A percentile compares a stretch with the other conserved stretches of the same genome.
Evolutionary conservation across 2,888 invertebrate species (phyloP).

Genomic region (Thecophora atra): DNA sequence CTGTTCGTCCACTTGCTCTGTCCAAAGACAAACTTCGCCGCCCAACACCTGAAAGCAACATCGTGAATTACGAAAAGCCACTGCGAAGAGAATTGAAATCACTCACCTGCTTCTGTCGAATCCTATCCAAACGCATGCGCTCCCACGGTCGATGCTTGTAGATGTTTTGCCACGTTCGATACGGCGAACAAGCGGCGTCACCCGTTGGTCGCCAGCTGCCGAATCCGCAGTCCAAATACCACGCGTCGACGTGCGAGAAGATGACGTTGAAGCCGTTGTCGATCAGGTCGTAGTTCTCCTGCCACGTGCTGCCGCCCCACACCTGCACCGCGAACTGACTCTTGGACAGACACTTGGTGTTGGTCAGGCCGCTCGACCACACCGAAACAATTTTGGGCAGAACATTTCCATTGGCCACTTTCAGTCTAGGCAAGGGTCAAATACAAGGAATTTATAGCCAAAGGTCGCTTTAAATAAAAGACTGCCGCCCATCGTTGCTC

Average conservation of each 20-base stretch:
- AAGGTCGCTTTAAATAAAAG: neutral
- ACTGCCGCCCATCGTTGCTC: constrained; percentile 27
- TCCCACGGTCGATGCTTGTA: constrained; percentile 86
- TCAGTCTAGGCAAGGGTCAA: constrained; percentile 52
- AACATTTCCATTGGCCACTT: constrained; percentile 63
- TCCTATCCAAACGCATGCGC: constrained; percentile 64
- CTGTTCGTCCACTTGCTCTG: constrained; percentile 80
- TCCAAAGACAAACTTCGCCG: constrained; percentile 86
- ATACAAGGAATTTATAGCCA: neutral
- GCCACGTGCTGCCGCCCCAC: constrained; percentile 85
- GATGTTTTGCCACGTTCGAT: constrained; percentile 86
- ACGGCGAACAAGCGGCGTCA: constrained; percentile 87
- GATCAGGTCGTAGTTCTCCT: constrained; percentile 79
- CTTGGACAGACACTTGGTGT: constrained; percentile 74
- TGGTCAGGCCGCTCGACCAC: constrained; percentile 83
- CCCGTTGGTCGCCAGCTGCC: constrained; percentile 84
- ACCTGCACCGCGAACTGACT: constrained; percentile 75
- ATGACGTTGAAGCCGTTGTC: constrained; percentile 81
- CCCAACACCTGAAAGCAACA: constrained; percentile 67
- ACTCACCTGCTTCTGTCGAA: constrained; percentile 60
- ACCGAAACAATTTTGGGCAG: constrained; percentile 68
- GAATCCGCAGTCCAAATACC: constrained; percentile 89
- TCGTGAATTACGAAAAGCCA: too few relatives aligned
- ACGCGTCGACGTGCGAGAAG: constrained; percentile 86
- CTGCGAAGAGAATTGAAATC: too few relatives aligned